Percentiles rank a stretch among this genome's conserved stretches.
These are phyloP conservation scores for Brachyhypopomus occidentalis DNA, from an alignment of 2,113 vertebrate genomes.

Conservation along the genomic window DNA sequence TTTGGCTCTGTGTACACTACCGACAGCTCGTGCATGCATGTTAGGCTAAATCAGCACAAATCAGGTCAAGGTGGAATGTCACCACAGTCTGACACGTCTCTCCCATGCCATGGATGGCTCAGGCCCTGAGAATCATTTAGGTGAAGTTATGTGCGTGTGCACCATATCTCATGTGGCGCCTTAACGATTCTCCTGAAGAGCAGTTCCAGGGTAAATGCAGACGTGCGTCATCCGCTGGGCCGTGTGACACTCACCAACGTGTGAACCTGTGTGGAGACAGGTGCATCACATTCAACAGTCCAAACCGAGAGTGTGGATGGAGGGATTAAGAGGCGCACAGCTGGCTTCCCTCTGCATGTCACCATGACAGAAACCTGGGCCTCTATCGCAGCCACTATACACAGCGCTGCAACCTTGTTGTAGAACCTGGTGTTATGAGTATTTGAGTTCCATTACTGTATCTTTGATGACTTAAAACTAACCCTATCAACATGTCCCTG, in stretches of 20 bases:
- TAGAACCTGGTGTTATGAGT: conserved; percentile 26
- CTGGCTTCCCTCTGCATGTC: conserved; percentile 27
- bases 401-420: conserved; percentile 8
- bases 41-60: too few species aligned
- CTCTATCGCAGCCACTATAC: conserved; percentile 13
- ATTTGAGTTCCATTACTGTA: conserved; percentile 52
- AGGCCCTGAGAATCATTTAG: conserved; percentile 5
- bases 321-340: conserved; percentile 52
- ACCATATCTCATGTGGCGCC: not conserved
- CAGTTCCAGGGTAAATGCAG: conserved; percentile 58
- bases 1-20: too few species aligned
- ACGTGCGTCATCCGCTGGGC: conserved; percentile 52
- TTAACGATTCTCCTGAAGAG: conserved; percentile 49
- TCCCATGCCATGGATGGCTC: too few species aligned
- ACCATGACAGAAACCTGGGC: not conserved
- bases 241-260: conserved; percentile 49
- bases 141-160: not conserved
- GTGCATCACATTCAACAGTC: conserved; percentile 60
- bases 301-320: conserved; percentile 60
- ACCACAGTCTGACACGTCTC: too few species aligned
- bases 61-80: too few species aligned
- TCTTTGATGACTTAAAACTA: conserved; percentile 60
- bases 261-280: conserved; percentile 60
- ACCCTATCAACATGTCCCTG: conserved; percentile 58
- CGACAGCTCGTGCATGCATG: too few species aligned